Base-by-base conservation (phyloP, 92 coral and sea anemone species). In the Epizoanthus ramosus region DNA sequence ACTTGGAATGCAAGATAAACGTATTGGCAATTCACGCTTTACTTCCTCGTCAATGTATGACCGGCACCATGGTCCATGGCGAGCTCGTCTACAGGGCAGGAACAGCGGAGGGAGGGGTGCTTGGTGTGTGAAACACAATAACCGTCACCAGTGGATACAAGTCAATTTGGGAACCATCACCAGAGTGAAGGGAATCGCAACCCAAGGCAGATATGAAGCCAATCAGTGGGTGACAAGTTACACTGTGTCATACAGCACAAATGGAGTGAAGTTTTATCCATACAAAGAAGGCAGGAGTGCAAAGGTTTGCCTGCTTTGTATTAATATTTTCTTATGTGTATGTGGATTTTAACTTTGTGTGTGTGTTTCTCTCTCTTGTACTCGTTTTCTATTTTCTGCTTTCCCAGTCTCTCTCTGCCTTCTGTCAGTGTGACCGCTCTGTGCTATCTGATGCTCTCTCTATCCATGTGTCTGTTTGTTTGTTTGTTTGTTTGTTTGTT, bases 1-100 rank as follows among this genome's bases (percentile, higher is more conserved):
- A 3, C 86, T 93, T 57, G 98, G 98, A 74, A 82, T 91, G 86
- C 88, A 89, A 84, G 98, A 93, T 86, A 75, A 88, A 70, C 92
- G 93, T 6, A 83, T 93, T 24, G 71, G 91, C 12, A 80, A 75
- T 21, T 86, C 90, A 18, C 92, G 86, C 91, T 37, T 91, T 52
- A 80, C 93, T 5, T 89, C 93, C 0, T 91, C 91, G 28, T 92
- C 92, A 54, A 84, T 90, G 90, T 87, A 88, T 73, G 83, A 92
- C 85, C 89, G 91, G 31, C 50, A 79, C 57, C 93, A 86, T 75
- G 92, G 93, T 16, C 98, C 94, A 6, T 93, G 94, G 98, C 85
- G 92, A 45, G 89, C 94, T 63, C 88, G 88, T 43, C 90, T 93
- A 19, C 98, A 93, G 75, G 93, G 24, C 6, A 12, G 82, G 13